These are phyloP conservation scores for Plotosus lineatus DNA, from an alignment of 2,113 vertebrate species.

Conservation along the genomic window DNA sequence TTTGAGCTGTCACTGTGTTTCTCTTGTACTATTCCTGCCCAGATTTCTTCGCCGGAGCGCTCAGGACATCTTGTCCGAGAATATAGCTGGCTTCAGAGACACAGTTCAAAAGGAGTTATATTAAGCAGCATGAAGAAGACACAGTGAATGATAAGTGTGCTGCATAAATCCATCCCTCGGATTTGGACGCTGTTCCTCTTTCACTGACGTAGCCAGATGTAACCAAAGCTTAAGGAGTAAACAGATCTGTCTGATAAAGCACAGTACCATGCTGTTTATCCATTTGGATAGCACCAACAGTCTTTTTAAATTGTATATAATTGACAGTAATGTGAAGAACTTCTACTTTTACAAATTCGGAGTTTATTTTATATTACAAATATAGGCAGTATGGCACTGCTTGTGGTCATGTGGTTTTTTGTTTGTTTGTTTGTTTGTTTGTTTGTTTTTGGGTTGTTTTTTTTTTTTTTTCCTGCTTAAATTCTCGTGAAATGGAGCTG, in stretches of 20 bases:
- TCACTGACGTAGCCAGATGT: slow-evolving; percentile 40
- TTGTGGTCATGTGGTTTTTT: background rate
- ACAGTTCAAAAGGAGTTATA: slow-evolving; percentile 44
- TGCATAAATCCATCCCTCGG: slow-evolving; percentile 32
- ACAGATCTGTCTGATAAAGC: slow-evolving; percentile 34
- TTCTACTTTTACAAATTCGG: no score
- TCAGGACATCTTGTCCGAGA: slow-evolving; percentile 40
- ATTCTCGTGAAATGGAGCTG: slow-evolving; percentile 8
- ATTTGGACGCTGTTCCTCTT: slow-evolving; percentile 36
- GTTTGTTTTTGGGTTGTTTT: no score
- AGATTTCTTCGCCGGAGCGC: background rate
- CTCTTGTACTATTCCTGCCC: background rate
- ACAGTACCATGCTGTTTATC: background rate
- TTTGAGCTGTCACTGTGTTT: slow-evolving; percentile 6
- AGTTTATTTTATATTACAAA: background rate
- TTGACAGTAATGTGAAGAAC: background rate
- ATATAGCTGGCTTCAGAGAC: slow-evolving; percentile 32
- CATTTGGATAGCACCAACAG: background rate
- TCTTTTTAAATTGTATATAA: background rate
- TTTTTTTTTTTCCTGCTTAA: background rate
- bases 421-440: no score
- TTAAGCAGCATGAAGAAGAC: slow-evolving; percentile 43
- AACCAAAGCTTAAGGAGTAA: slow-evolving; percentile 32
- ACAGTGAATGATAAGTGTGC: slow-evolving; percentile 31
- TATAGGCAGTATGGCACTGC: background rate